Percentiles rank a stretch among this genome's conserved stretches.
phyloP scores from a whole-genome alignment of 2,888 invertebrate genomes.

The Altica lythri region DNA sequence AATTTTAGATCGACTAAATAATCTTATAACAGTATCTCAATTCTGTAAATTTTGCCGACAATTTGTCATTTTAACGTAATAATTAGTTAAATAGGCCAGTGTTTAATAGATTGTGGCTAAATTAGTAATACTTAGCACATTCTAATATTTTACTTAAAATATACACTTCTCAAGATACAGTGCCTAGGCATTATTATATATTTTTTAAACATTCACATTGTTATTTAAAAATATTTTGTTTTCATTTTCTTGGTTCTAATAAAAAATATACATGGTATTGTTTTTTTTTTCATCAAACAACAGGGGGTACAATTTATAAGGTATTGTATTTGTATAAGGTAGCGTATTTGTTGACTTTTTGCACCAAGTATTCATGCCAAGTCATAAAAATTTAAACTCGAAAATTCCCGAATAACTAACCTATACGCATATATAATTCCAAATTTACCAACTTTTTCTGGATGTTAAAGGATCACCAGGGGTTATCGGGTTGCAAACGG shows the following conservation, averaged over 20 bases:
- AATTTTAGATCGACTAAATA: too few relatives aligned
- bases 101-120: conserved; percentile 51
- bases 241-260: conserved; percentile 50
- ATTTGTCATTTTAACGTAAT: neutral
- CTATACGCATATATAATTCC: too few relatives aligned
- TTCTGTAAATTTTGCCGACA: neutral
- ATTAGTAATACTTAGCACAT: conserved; percentile 49
- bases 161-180: conserved; percentile 51
- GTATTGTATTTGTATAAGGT: neutral
- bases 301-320: too few relatives aligned
- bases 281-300: conserved; percentile 12
- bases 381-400: too few relatives aligned
- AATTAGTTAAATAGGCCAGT: conserved; percentile 32
- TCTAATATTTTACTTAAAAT: conserved; percentile 48
- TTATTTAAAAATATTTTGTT: conserved; percentile 50
- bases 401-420: too few relatives aligned
- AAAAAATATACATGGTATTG: conserved; percentile 30
- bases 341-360: too few relatives aligned
- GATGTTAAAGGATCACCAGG: too few relatives aligned
- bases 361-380: too few relatives aligned
- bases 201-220: conserved; percentile 54
- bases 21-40: too few relatives aligned
- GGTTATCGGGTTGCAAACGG: too few relatives aligned
- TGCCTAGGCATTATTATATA: conserved; percentile 56
- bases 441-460: too few relatives aligned